These are phyloP conservation scores for Neodontobutis hainanensis DNA, from an alignment of 2,113 vertebrate species.

Conservation along the genomic window DNA sequence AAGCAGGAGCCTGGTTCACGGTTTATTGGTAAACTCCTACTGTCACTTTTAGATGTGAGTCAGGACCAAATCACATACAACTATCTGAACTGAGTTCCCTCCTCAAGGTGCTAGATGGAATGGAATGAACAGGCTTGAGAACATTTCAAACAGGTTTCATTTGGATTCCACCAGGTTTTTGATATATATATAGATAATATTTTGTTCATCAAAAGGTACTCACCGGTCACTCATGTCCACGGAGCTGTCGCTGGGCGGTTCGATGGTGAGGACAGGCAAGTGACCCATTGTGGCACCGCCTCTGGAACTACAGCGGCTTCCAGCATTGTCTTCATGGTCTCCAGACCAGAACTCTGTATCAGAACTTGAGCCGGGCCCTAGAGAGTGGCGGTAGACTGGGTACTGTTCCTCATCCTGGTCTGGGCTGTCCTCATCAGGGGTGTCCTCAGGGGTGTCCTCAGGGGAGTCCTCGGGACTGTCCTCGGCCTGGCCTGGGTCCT, in stretches of 20 bases:
- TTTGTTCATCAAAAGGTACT: constrained; percentile 1
- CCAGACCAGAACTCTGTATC: constrained; percentile 81
- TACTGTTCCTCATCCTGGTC: constrained; percentile 63
- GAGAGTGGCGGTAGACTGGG: constrained; percentile 66
- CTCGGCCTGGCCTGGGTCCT: constrained; percentile 75
- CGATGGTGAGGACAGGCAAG: constrained; percentile 89
- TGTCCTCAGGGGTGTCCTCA: constrained; percentile 50
- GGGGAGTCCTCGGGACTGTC: constrained; percentile 70
- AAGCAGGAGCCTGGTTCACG: too few species aligned
- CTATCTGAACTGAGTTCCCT: too few species aligned
- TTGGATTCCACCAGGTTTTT: too few species aligned
- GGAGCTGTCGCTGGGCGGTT: constrained; percentile 92
- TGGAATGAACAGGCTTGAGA: too few species aligned
- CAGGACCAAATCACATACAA: too few species aligned
- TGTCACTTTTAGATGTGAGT: too few species aligned
- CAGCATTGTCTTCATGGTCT: constrained; percentile 72
- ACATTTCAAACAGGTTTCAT: too few species aligned
- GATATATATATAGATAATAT: too few species aligned
- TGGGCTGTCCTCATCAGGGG: constrained; percentile 60
- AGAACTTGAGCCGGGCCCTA: constrained; percentile 83
- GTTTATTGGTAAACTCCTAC: too few species aligned
- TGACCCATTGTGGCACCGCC: constrained; percentile 70
- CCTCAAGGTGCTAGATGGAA: too few species aligned
- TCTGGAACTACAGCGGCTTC: constrained; percentile 26
- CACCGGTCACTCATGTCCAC: constrained; percentile 89